These are phyloP conservation scores for Odontamblyopus lacepedii DNA, from an alignment of 2,797 vertebrate genomes.

Conservation along the genomic window DNA sequence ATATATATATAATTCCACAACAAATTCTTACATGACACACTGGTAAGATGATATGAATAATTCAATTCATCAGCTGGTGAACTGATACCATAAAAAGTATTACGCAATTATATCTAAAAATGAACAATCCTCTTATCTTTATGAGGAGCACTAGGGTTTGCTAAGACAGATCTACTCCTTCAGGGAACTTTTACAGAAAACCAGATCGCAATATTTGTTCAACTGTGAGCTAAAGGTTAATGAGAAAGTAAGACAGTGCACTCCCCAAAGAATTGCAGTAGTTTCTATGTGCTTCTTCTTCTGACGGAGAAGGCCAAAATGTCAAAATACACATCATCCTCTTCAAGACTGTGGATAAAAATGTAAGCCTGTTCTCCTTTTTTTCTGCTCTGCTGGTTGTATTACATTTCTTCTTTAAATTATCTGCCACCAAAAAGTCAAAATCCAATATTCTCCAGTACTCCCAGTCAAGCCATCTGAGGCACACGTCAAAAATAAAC, in stretches of 20 bases:
- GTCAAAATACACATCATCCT: constrained; percentile 14
- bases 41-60: neutral
- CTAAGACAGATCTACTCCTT: neutral
- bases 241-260: neutral
- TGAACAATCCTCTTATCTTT: neutral
- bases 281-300: constrained; percentile 23
- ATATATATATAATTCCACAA: neutral
- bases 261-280: neutral
- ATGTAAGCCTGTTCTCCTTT: neutral
- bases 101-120: neutral
- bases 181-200: constrained; percentile 2
- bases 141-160: neutral
- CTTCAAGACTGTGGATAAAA: neutral
- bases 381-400: neutral
- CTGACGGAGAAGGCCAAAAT: neutral
- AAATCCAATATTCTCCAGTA: neutral
- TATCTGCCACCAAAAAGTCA: neutral
- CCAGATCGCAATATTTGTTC: neutral
- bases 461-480: neutral
- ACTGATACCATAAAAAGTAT: neutral
- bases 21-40: neutral
- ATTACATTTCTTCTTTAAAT: neutral
- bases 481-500: neutral
- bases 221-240: constrained; percentile 14
- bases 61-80: neutral